Evolutionary conservation across 2,888 invertebrate genomes (phyloP).

Genomic region (Parelbella ahira): DNA sequence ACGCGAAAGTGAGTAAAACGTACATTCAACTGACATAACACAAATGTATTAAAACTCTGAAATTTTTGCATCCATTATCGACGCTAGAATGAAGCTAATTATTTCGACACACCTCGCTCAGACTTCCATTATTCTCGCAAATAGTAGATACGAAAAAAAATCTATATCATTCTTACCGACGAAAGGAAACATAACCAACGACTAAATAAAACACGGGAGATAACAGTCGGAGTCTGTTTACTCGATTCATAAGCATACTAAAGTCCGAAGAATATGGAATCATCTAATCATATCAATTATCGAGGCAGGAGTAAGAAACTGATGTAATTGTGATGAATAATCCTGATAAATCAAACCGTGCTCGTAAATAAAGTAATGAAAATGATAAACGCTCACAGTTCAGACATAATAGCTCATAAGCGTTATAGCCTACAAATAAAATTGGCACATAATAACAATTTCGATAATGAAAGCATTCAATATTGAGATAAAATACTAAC

Average conservation of each 20-base stretch:
- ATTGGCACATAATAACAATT: too few relatives aligned
- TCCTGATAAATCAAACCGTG: too few relatives aligned
- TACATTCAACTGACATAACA: conserved; percentile 27
- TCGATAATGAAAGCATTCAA: too few relatives aligned
- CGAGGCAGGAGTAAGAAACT: conserved; percentile 17
- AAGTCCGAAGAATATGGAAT: conserved; percentile 36
- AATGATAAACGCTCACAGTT: too few relatives aligned
- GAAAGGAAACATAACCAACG: conserved; percentile 43
- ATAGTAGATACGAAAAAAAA: conserved; percentile 38
- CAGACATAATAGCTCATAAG: too few relatives aligned
- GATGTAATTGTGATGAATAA: background rate
- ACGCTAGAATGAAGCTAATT: conserved; percentile 37
- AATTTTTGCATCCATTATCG: conserved; percentile 36
- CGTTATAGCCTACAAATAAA: too few relatives aligned
- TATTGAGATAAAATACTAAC: too few relatives aligned
- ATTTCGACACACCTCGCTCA: conserved; percentile 30
- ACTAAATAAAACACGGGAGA: conserved; percentile 41
- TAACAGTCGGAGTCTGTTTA: conserved; percentile 38
- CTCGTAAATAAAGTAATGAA: too few relatives aligned
- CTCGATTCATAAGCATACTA: conserved; percentile 38
- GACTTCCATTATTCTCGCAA: conserved; percentile 37
- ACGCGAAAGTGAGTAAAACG: too few relatives aligned
- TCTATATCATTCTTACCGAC: conserved; percentile 36
- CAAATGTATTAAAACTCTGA: conserved; percentile 28
- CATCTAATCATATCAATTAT: conserved; percentile 54